Evolutionary conservation across 1,140 invertebrate genomes (phyloP), one percentile per base, ranked within the genome.

Genomic region (Drosophila novamexicana): DNA sequence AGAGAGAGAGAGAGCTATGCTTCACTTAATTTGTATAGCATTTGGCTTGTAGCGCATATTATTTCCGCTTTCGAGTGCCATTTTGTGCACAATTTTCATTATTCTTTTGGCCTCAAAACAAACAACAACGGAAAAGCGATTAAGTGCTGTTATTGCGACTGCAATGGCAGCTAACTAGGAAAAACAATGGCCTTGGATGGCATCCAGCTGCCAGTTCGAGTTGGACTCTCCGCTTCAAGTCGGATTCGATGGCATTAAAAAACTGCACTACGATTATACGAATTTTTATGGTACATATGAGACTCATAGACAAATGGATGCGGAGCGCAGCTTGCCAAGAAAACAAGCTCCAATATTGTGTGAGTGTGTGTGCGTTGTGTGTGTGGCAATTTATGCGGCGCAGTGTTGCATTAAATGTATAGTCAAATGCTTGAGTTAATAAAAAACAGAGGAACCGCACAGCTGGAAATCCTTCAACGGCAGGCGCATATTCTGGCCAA

Each of bases 331-430:
- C 72, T 74, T 79, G 68, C 81, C 73, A 88, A 84, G 81, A 84
- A 84, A 84, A 29, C 22, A 29, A 29, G 22, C 3, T 29, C 3
- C 4, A 29, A 5, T 29, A 29, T 29, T 29, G 22, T 29, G 22
- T 29, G 22, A 5, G 4, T 5, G 22, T 0, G 22, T 5, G 22
- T 29, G 47, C 5, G 22, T 29, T 29, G 22, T 29, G 47, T 10
- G 37, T 34, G 61, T 59, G 66, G 75, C 83, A 86, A 86, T 86
- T 88, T 88, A 83, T 88, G 79, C 77, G 76, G 76, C 83, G 86
- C 83, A 88, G 83, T 88, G 83, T 88, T 88, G 83, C 83, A 88
- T 88, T 88, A 88, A 88, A 88, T 88, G 79, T 88, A 77, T 79
- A 88, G 75, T 85, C 78, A 85, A 85, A 85, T 85, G 82, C 78